Percentiles rank a stretch among this genome's conserved stretches.
Conservation (phyloP, 2,888 invertebrate species). For the Bimastos eiseni region DNA sequence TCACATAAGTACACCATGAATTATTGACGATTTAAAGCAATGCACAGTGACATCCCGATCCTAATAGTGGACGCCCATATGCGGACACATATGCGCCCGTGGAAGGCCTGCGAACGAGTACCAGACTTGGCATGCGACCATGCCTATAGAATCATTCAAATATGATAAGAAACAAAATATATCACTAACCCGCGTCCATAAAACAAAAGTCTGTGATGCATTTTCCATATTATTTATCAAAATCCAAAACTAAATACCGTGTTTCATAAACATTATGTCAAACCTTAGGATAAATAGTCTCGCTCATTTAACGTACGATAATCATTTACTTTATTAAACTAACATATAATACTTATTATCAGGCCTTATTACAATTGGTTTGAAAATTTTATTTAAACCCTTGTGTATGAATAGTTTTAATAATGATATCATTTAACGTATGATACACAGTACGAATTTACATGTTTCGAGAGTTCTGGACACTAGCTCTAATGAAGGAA, state of each 20-base stretch:
- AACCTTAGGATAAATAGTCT: background rate
- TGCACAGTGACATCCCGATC: background rate
- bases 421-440: background rate
- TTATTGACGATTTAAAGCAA: background rate
- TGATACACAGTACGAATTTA: background rate
- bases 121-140: background rate
- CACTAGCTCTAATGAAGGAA: background rate
- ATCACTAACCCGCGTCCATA: background rate
- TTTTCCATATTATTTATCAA: background rate
- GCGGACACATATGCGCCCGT: background rate
- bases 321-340: background rate
- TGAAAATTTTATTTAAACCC: background rate
- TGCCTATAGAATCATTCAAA: background rate
- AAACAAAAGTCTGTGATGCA: background rate
- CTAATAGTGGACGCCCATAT: background rate
- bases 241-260: background rate
- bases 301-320: background rate
- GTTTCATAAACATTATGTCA: background rate
- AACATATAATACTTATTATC: background rate
- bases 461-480: background rate
- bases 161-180: slow-evolving; percentile 3
- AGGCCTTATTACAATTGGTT: background rate
- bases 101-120: background rate
- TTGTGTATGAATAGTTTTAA: background rate
- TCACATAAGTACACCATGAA: background rate